Evolutionary conservation across 2,797 vertebrate species (phyloP).

Genomic region (Acrossocheilus wenchowensis): DNA sequence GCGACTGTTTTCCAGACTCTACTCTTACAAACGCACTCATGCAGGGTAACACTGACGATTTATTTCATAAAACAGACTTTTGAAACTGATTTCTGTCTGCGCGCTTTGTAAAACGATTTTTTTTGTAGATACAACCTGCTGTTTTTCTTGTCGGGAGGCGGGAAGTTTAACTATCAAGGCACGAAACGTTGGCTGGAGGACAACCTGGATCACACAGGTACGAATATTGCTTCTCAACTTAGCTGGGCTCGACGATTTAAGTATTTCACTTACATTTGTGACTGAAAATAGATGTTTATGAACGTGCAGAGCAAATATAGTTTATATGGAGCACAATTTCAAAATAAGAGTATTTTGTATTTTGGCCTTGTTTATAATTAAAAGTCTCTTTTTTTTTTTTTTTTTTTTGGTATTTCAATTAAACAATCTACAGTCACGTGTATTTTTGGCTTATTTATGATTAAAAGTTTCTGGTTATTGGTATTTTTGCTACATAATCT

Average conservation of each 20-base stretch:
- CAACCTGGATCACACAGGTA: conserved; percentile 97
- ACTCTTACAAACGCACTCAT: conserved; percentile 96
- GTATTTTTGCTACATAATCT: no score
- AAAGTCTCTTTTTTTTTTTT: no score
- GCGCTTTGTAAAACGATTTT: not conserved
- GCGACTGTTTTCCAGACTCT: conserved; percentile 94
- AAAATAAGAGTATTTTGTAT: no score
- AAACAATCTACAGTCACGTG: no score
- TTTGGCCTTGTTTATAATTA: no score
- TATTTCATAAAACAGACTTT: conserved; percentile 69
- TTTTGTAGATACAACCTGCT: conserved; percentile 91
- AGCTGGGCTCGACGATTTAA: not conserved
- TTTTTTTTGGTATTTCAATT: no score
- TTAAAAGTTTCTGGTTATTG: no score
- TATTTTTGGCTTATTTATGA: no score
- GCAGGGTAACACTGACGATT: conserved; percentile 75
- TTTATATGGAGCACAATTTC: not conserved
- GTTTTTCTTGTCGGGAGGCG: conserved; percentile 97
- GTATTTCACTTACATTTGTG: no score
- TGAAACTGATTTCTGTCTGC: not conserved
- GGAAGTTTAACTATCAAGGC: conserved; percentile 98
- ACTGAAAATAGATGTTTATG: not conserved
- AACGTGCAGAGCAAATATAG: not conserved
- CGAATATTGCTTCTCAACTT: not conserved
- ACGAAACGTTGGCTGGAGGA: conserved; percentile 98